Evolutionary conservation across 1,140 invertebrate species (phyloP).

Genomic region (Drosophila elegans): DNA sequence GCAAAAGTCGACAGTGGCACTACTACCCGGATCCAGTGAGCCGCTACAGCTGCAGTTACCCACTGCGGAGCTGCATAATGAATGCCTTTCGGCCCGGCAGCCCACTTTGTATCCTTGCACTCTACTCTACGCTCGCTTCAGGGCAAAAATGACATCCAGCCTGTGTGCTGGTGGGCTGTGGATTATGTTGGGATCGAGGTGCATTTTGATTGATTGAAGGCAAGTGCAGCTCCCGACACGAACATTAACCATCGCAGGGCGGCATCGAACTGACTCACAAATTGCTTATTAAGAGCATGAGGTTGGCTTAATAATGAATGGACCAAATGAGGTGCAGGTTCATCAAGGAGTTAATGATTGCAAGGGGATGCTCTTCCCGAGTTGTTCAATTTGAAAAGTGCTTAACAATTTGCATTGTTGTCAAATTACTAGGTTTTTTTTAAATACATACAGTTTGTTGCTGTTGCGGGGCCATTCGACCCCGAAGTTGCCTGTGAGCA

Average conservation of each 20-base stretch:
- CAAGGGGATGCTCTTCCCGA: background rate
- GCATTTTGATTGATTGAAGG: constrained; percentile 61
- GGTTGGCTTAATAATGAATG: constrained; percentile 27
- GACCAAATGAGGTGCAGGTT: background rate
- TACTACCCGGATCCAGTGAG: constrained; percentile 14
- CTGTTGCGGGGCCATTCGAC: no score
- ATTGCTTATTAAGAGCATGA: constrained; percentile 37
- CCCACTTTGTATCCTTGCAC: background rate
- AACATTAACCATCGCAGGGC: background rate
- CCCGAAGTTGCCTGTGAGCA: no score
- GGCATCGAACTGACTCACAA: constrained; percentile 15
- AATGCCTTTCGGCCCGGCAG: constrained; percentile 20
- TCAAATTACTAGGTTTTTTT: no score
- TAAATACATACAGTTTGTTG: no score
- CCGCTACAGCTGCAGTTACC: constrained; percentile 37
- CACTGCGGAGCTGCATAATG: constrained; percentile 42
- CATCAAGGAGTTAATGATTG: background rate
- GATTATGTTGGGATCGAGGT: constrained; percentile 50
- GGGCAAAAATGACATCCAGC: constrained; percentile 21
- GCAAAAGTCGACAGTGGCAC: constrained; percentile 16
- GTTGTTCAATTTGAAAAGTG: no score
- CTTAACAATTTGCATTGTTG: no score
- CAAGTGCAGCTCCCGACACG: constrained; percentile 20
- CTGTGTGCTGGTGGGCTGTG: constrained; percentile 1
- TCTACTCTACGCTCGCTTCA: background rate